Percentiles rank a stretch among this genome's conserved stretches.
Conservation (phyloP, 2,888 invertebrate genomes). For the Lordiphosa andalusiaca region DNA sequence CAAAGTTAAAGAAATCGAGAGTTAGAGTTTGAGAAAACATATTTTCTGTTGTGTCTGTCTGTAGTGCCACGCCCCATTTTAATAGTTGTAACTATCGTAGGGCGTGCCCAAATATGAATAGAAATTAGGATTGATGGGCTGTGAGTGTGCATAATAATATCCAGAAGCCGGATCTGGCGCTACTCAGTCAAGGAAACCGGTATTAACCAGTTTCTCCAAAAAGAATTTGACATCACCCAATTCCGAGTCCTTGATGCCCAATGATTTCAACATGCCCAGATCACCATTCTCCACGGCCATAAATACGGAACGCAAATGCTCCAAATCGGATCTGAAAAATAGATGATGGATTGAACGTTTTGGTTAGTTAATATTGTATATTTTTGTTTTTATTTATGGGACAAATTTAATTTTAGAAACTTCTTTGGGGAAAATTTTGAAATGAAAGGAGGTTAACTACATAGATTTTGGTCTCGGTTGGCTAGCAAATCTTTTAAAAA, state of each 20-base stretch:
- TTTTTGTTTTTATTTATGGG: too few species aligned
- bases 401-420: too few species aligned
- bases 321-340: conserved; percentile 89
- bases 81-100: conserved; percentile 82
- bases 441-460: too few species aligned
- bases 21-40: conserved; percentile 69
- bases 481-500: too few species aligned
- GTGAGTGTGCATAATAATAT: conserved; percentile 84
- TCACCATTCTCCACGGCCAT: conserved; percentile 98
- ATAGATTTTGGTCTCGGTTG: too few species aligned
- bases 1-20: conserved; percentile 26
- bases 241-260: conserved; percentile 97
- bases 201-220: conserved; percentile 96
- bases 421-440: too few species aligned
- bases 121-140: conserved; percentile 87
- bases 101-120: conserved; percentile 84
- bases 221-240: conserved; percentile 97
- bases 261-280: conserved; percentile 94
- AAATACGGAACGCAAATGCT: conserved; percentile 95
- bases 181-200: conserved; percentile 96
- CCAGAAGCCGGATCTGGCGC: conserved; percentile 87
- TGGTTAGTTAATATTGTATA: conserved; percentile 8
- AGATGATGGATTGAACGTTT: conserved; percentile 5
- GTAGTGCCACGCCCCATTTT: conserved; percentile 26
- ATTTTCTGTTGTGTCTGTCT: conserved; percentile 13